Evolutionary conservation across 2,113 vertebrate species (phyloP).

Genomic region (Erythrolamprus reginae): DNA sequence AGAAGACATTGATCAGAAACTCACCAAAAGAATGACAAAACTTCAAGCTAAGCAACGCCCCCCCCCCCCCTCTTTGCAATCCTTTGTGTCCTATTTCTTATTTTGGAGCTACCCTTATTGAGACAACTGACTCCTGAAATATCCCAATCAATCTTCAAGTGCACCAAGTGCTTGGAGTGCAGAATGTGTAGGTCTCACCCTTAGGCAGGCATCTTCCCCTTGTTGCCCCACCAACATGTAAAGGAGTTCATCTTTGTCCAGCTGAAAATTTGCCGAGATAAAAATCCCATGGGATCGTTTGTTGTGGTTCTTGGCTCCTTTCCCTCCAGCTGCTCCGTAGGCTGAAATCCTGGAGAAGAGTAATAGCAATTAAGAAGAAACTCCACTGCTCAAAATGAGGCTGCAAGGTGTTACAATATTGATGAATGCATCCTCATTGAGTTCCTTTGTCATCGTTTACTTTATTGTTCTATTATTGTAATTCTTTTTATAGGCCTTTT

Average conservation of each 20-base stretch:
- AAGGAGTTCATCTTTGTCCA: slow-evolving; percentile 78
- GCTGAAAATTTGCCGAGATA: slow-evolving; percentile 80
- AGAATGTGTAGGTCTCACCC: slow-evolving; percentile 66
- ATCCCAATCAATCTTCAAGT: background rate
- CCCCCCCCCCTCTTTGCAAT: background rate
- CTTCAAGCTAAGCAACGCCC: background rate
- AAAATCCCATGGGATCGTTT: slow-evolving; percentile 83
- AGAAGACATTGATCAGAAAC: background rate
- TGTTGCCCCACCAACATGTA: slow-evolving; percentile 88
- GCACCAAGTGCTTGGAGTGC: background rate
- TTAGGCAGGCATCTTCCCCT: slow-evolving; percentile 86
- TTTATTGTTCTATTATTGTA: background rate
- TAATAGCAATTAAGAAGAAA: slow-evolving; percentile 7
- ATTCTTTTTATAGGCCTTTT: background rate
- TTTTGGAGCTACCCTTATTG: background rate
- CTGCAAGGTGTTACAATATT: background rate
- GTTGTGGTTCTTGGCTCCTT: slow-evolving; percentile 87
- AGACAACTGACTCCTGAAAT: background rate
- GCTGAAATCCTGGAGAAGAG: slow-evolving; percentile 79
- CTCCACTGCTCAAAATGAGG: background rate
- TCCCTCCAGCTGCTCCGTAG: slow-evolving; percentile 83
- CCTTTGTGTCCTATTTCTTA: background rate
- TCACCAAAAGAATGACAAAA: background rate
- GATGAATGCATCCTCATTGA: background rate
- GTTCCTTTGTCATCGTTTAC: background rate